Base-by-base conservation (phyloP, 2,113 vertebrate genomes). In the Macquaria ambigua region DNA sequence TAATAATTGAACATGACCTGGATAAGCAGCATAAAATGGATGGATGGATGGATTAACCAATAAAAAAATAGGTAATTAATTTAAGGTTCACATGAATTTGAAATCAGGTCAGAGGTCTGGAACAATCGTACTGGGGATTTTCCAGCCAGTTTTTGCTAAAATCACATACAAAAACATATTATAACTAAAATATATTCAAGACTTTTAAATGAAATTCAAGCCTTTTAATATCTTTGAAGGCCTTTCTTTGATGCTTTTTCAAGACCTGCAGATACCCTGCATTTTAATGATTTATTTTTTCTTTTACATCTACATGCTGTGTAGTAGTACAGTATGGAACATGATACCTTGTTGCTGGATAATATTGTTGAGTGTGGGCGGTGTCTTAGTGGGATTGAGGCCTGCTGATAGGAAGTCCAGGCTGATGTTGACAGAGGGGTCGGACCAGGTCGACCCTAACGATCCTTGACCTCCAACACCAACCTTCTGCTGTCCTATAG, bases 391-490 rank as follows among this genome's bases (percentile, higher is more conserved):
- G 90, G 97, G 96, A 90, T 99, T 97, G 96, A 98, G 96, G 82
- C 97, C 97, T 84, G 97, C 96, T 79, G 98, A 96, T 84, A 99
- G 96, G 95, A 98, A 99, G 95, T 99, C 98, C 91, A 99, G 96
- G 93, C 96, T 99, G 95, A 99, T 99, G 96, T 99, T 99, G 90
- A 99, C 98, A n/a, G 98, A 99, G 84, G 98, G 97, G 90, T 99
- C 98, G 46, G 98, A 99, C 98, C 98, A 99, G 23, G 98, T 99
- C 28, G 97, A 95, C 4, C 98, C 98, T 83, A 99, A 93, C 31
- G 96, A 95, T 23, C 90, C 85, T 93, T 97, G 98, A 93, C 93
- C 95, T 89, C 95, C 93, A 84, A 96, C 94, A 52, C 97, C 96
- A 89, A 96, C 95, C 94, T 93, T 93, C 80, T 91, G 91, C 77